A percentile compares a stretch with the other conserved stretches of the same genome.
Evolutionary conservation across 2,888 invertebrate species (phyloP).

Genomic region (Andricus curvator): DNA sequence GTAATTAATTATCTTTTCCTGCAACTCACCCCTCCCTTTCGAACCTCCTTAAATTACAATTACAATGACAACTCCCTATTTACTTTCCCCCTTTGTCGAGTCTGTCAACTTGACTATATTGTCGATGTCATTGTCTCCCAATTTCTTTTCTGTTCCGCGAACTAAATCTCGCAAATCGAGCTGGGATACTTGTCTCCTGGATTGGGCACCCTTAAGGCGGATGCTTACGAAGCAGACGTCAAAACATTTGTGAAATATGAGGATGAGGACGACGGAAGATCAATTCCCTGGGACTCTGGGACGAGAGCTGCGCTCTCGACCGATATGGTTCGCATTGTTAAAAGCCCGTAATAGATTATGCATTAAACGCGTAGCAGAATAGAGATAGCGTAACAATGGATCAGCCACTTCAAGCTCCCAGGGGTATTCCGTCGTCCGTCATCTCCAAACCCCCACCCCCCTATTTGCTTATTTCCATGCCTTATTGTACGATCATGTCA

Average conservation of each 20-base stretch:
- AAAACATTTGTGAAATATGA: constrained; percentile 76
- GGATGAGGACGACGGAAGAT: constrained; percentile 68
- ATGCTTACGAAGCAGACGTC: constrained; percentile 72
- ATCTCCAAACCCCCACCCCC: constrained; percentile 55
- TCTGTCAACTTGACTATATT: constrained; percentile 20
- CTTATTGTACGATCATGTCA: neutral
- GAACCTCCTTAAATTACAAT: neutral
- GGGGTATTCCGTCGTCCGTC: constrained; percentile 69
- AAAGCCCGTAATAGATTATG: constrained; percentile 77
- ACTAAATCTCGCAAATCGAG: constrained; percentile 16
- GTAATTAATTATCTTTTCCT: no score
- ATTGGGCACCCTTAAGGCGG: constrained; percentile 46
- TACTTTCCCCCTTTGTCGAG: neutral
- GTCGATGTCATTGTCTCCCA: constrained; percentile 27
- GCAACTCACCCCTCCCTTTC: no score
- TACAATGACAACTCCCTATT: neutral
- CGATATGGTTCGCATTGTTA: constrained; percentile 72
- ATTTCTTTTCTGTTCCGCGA: constrained; percentile 8
- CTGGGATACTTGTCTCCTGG: constrained; percentile 2
- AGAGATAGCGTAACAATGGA: constrained; percentile 74
- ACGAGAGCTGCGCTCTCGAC: constrained; percentile 56
- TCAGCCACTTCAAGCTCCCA: constrained; percentile 65
- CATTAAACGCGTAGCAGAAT: constrained; percentile 72
- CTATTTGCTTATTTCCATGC: constrained; percentile 33
- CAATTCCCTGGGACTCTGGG: constrained; percentile 66